Evolutionary conservation across 2,888 invertebrate species (phyloP), one percentile per base, ranked within the genome.

Genomic region (Diarsia mendica): DNA sequence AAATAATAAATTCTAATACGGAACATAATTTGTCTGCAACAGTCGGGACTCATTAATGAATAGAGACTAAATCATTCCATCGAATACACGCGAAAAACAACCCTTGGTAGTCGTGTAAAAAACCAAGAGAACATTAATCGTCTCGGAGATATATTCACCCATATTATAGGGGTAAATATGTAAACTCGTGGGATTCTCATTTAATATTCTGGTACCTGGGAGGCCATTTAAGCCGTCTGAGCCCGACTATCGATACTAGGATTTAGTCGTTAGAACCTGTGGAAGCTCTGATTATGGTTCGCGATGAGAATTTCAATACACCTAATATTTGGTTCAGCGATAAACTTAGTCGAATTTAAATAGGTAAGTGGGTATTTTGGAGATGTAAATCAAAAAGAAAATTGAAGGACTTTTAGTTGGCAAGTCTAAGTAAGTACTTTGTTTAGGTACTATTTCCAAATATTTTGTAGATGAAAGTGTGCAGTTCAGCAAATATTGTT

Each of bases 141-240:
- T 70, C 61, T 53, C 49, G 8, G 28, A 49, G 33, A 18, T 49
- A 61, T 48, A 72, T 68, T 69, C 13, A 53, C 28, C 64, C 46
- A 67, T 58, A 44, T 65, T 58, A 33, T 18, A 60, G 13, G 33
- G 28, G 46, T 76, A 72, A 66, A 66, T 72, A 67, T 75, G 68
- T 74, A 77, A 75, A 69, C 72, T 68, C 33, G 39, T 77, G 63
- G 73, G 75, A 67, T 73, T 77, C 68, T 77, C 76, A 86, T 86
- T 66, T 82, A 81, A 82, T 86, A 84, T 86, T 85, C 85, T 51
- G 68, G 49, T 75, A 72, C 72, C 67, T 77, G 61, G 61, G 67
- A 81, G 75, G 48, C 82, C 74, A 81, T 79, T 81, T 81, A 81
- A 85, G 75, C 82, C 67, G 74, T 64, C 78, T 79, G 72, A 81